Conservation (phyloP, 2,888 invertebrate species). For the Ennomos erosarius region DNA sequence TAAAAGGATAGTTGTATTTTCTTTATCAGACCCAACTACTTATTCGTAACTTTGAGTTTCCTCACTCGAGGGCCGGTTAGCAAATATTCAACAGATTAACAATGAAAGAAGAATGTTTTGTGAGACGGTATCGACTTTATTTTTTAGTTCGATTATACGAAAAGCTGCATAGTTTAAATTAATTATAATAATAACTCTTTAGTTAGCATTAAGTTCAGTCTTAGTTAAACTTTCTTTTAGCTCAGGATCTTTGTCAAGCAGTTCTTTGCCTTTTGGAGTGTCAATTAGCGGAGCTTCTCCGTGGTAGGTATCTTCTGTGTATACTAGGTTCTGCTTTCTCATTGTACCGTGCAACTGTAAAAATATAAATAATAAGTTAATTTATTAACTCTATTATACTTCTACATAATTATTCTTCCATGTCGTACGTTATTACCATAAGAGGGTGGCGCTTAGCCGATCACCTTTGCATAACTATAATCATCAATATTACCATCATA, state of each 20-base stretch:
- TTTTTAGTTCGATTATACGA: conserved; percentile 1
- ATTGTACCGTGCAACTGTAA: conserved; percentile 89
- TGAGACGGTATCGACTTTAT: too few species aligned
- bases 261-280: conserved; percentile 74
- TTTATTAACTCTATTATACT: background rate
- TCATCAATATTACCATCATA: too few species aligned
- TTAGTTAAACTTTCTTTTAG: conserved; percentile 44
- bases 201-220: conserved; percentile 20
- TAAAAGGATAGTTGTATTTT: too few species aligned
- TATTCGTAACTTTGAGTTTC: too few species aligned
- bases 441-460: too few species aligned
- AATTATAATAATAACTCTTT: conserved; percentile 1
- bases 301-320: conserved; percentile 88
- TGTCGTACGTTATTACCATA: too few species aligned
- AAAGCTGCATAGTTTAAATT: conserved; percentile 5
- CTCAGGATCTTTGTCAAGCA: conserved; percentile 61
- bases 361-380: conserved; percentile 39
- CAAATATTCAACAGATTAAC: too few species aligned
- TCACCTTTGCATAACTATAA: too few species aligned
- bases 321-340: conserved; percentile 86
- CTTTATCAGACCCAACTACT: too few species aligned
- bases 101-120: too few species aligned
- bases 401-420: too few species aligned
- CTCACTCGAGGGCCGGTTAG: too few species aligned
- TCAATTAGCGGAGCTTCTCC: conserved; percentile 82